Evolutionary conservation across 2,888 invertebrate species (phyloP).

Genomic region (Branchellion lobata): DNA sequence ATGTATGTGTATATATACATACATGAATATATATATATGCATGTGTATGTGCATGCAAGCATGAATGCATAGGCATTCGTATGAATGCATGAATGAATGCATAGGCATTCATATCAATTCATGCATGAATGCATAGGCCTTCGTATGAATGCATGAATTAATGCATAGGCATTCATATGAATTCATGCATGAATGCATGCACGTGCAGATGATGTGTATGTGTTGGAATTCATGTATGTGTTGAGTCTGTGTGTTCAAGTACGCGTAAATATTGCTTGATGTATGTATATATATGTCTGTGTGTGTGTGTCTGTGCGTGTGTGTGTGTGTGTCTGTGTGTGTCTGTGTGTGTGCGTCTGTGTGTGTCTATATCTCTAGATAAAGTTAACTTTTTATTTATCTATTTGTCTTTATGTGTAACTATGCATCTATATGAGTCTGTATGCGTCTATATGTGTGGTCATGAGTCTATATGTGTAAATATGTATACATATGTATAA

Average conservation of each 20-base stretch:
- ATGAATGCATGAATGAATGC: background rate
- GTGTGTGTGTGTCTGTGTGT: constrained; percentile 20
- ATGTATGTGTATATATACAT: constrained; percentile 1
- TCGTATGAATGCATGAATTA: background rate
- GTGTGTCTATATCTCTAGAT: background rate
- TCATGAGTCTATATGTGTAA: no score
- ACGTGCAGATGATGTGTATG: background rate
- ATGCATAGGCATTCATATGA: background rate
- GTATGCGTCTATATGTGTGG: background rate
- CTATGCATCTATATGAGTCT: background rate
- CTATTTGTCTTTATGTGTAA: background rate
- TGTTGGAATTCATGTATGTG: background rate
- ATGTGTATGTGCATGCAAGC: background rate
- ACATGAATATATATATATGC: background rate
- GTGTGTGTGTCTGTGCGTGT: constrained; percentile 16
- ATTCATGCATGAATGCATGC: background rate
- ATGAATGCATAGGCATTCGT: constrained; percentile 13
- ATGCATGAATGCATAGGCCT: background rate
- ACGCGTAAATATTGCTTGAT: background rate
- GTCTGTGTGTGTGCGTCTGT: constrained; percentile 15
- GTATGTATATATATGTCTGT: constrained; percentile 11
- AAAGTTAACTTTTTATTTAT: background rate
- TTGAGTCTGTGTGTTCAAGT: background rate
- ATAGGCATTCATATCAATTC: background rate
- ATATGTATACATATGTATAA: no score